These are phyloP conservation scores for Drosophila tsacasi DNA, from an alignment of 1,140 invertebrate species.

Conservation along the genomic window DNA sequence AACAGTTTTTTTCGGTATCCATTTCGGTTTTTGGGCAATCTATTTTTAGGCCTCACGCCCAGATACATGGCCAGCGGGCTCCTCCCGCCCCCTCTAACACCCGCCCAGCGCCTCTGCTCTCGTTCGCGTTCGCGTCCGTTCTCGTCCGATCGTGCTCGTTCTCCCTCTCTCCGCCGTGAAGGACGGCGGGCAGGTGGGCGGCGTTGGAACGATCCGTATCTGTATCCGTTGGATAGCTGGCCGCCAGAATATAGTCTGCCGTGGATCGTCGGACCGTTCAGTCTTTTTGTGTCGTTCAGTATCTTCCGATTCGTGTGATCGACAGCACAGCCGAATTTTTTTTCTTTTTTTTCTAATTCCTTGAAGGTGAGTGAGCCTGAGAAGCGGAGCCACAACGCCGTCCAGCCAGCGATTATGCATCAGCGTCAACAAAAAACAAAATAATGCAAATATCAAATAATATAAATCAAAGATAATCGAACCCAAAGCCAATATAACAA, in stretches of 20 bases:
- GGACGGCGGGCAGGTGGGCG: constrained; percentile 78
- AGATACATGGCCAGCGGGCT: constrained; percentile 68
- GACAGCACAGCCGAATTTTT: constrained; percentile 83
- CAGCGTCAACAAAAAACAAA: constrained; percentile 16
- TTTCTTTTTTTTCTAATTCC: constrained; percentile 85
- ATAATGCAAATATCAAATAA: neutral
- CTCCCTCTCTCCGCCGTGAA: constrained; percentile 25
- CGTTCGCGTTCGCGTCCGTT: constrained; percentile 21
- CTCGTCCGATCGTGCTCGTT: constrained; percentile 2
- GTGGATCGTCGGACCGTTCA: constrained; percentile 85
- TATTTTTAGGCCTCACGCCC: constrained; percentile 73
- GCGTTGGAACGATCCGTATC: constrained; percentile 58
- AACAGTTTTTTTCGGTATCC: constrained; percentile 70
- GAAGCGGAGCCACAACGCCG: constrained; percentile 15
- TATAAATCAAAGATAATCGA: constrained; percentile 2
- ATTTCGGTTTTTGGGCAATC: constrained; percentile 74
- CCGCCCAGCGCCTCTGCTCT: neutral
- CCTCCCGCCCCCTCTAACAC: neutral
- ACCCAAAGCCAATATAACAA: neutral
- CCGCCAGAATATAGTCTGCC: constrained; percentile 85
- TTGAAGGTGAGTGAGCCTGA: constrained; percentile 84
- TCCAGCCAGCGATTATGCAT: constrained; percentile 23
- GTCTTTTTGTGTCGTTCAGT: constrained; percentile 84
- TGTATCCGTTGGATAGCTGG: constrained; percentile 68
- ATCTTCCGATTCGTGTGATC: constrained; percentile 83